A percentile compares a stretch with the other conserved stretches of the same genome.
These are phyloP conservation scores for Rhombomys opimus DNA, from an alignment of 2,113 vertebrate species.

Conservation along the genomic window DNA sequence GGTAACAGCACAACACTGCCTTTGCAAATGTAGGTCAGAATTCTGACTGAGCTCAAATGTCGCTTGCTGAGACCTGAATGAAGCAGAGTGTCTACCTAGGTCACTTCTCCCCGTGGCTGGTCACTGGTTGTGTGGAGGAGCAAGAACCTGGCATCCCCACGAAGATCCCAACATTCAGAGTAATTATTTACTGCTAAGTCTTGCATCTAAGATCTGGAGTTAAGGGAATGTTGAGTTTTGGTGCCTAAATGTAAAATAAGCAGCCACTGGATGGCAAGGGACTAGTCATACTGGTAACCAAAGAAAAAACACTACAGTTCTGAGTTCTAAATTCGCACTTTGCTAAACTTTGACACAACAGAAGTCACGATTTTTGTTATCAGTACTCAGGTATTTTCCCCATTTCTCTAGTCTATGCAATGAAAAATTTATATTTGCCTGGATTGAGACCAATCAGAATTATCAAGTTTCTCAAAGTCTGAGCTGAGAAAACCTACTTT, in stretches of 20 bases:
- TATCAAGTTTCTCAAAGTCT: background rate
- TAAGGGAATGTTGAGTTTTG: background rate
- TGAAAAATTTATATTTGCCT: background rate
- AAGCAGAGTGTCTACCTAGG: background rate
- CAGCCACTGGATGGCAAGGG: background rate
- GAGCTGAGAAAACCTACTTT: background rate
- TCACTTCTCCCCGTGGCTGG: background rate
- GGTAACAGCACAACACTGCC: slow-evolving; percentile 2
- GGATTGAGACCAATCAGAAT: background rate
- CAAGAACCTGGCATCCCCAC: background rate
- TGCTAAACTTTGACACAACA: background rate
- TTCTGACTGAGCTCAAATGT: background rate
- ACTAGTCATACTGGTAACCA: background rate
- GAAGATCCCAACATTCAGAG: background rate
- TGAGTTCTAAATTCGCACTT: background rate
- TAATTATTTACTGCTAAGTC: slow-evolving; percentile 29
- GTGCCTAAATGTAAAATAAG: slow-evolving; percentile 49
- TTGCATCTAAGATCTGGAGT: background rate
- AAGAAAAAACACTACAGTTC: background rate
- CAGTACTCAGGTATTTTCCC: background rate
- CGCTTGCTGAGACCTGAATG: slow-evolving; percentile 39
- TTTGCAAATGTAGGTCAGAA: slow-evolving; percentile 58
- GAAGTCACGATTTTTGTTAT: background rate
- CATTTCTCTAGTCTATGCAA: background rate
- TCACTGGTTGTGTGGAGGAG: slow-evolving; percentile 3